Evolutionary conservation across 2,888 invertebrate species (phyloP).

Genomic region (Leptothorax acervorum): DNA sequence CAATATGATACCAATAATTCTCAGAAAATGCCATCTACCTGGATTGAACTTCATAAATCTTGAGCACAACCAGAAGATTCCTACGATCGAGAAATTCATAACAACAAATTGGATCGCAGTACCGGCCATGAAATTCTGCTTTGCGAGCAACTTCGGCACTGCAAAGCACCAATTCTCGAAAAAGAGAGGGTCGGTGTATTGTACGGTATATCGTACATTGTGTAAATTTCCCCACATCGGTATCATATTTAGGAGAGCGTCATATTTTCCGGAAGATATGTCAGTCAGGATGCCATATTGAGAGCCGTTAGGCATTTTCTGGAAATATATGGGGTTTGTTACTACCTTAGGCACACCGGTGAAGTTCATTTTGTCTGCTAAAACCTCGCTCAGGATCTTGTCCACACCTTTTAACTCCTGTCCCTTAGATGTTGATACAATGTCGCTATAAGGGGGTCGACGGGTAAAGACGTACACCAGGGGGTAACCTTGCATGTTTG

Average conservation of each 20-base stretch:
- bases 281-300: not conserved
- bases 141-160: not conserved
- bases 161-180: constrained; percentile 35
- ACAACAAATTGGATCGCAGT: not conserved
- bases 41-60: constrained; percentile 7
- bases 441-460: not conserved
- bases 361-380: constrained; percentile 34
- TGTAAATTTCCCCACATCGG: not conserved
- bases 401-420: constrained; percentile 15
- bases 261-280: not conserved
- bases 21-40: not conserved
- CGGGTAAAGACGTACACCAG: not conserved
- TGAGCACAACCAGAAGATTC: constrained; percentile 28
- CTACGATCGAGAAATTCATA: constrained; percentile 8
- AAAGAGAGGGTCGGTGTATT: not conserved
- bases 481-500: constrained; percentile 39
- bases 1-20: constrained; percentile 20
- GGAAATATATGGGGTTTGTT: not conserved
- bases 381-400: not conserved
- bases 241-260: not conserved
- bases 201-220: not conserved
- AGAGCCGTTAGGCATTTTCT: not conserved
- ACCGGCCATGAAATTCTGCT: not conserved
- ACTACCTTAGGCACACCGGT: not conserved
- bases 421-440: not conserved